Base-by-base conservation (phyloP, 2,888 invertebrate species). In the Carabus problematicus region DNA sequence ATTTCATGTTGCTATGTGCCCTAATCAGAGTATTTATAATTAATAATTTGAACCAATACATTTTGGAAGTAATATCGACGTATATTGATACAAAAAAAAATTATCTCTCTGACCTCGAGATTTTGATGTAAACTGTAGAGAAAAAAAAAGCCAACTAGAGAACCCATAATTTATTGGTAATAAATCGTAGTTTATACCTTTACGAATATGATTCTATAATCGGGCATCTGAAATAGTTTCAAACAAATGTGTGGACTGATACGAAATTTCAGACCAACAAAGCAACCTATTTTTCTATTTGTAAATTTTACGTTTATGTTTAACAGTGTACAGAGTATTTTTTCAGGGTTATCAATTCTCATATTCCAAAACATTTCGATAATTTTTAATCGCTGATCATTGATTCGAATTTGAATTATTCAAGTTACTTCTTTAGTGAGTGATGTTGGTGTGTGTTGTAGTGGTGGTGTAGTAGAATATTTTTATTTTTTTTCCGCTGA, bases 1-100 rank as follows among this genome's bases (percentile, higher is more conserved):
- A 49, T n/a, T 6, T 12, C 11, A 12, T 41, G 67, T 67, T 67
- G 60, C 67, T 67, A 67, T 52, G 67, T 52, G 60, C 59, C 49
- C 52, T 60, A 67, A 67, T 64, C 14, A n/a, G 18, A 42, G 39
- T 60, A 67, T 52, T 60, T 59, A 52, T 67, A 67, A 64, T 64
- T 64, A 64, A 64, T 55, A 56, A 18, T 67, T 6, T 63, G 42
- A 49, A 9, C 67, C 59, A 67, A 67, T 60, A 67, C 47, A 60
- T 67, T 67, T 60, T 52, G 56, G 64, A 29, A 29, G 4, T 55
- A 3, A 8, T 64, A 64, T 64, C 45, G 64, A 64, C 67, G 41
- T 59, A 59, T 67, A 67, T 67, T 67, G 54, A 67, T 67, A 67
- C 60, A 40, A 59, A 67, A 67, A 67, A 52, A 67, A 67, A 67